Evolutionary conservation across 2,888 invertebrate species (phyloP).

Genomic region (Ormyrus labotus): DNA sequence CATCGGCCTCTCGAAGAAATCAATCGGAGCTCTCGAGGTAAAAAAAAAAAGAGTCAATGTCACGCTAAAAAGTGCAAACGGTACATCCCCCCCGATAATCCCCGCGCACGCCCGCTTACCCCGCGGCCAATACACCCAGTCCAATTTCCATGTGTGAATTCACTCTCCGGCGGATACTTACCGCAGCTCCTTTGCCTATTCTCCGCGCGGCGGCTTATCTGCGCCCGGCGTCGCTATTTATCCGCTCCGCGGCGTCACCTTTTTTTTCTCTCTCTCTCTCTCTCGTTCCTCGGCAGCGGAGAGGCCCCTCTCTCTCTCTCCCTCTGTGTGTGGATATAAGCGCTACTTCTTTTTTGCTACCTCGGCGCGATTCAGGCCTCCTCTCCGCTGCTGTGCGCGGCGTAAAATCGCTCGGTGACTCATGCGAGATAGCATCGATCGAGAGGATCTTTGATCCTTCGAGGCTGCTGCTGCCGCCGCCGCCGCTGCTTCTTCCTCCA

Average conservation of each 20-base stretch:
- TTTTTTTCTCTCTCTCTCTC: neutral
- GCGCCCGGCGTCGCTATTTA: conserved; percentile 8
- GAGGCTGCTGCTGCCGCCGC: no score
- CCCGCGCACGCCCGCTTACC: neutral
- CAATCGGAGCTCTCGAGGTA: neutral
- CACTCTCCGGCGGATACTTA: neutral
- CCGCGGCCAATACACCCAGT: neutral
- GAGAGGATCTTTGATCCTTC: conserved; percentile 17
- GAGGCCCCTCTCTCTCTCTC: neutral
- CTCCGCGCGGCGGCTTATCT: conserved; percentile 24
- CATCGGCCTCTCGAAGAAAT: no score
- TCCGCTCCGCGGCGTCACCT: conserved; percentile 4
- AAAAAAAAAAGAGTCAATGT: neutral
- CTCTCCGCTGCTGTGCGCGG: neutral
- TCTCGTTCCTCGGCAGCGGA: no score
- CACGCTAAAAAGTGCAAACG: conserved; percentile 28
- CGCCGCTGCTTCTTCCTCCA: no score
- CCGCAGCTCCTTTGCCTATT: neutral
- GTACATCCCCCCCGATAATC: neutral
- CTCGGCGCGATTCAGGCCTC: neutral
- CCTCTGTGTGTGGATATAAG: neutral
- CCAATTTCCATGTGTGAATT: neutral
- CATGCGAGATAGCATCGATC: conserved; percentile 40
- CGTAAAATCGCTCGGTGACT: conserved; percentile 28
- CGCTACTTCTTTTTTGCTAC: neutral